These are phyloP conservation scores for Rhinophrynus dorsalis DNA, from an alignment of 2,797 vertebrate genomes.

Conservation along the genomic window DNA sequence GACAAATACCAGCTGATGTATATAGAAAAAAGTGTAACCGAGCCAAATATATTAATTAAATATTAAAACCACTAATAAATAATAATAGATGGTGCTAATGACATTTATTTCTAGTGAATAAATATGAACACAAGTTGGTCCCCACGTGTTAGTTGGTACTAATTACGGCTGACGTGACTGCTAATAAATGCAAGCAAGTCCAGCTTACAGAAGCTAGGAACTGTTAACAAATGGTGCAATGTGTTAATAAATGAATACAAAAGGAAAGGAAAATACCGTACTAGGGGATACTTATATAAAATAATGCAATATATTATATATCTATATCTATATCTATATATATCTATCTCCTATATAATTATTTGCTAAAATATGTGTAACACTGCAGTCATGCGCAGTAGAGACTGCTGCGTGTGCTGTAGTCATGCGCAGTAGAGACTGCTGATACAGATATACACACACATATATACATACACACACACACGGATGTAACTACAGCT, in stretches of 20 bases:
- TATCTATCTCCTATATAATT: too few species aligned
- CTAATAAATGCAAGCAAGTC: slow-evolving; percentile 40
- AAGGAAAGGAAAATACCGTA: slow-evolving; percentile 21
- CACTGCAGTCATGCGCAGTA: too few species aligned
- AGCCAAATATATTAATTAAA: neutral
- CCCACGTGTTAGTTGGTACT: slow-evolving; percentile 12
- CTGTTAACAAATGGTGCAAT: slow-evolving; percentile 23
- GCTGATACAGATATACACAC: too few species aligned
- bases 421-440: too few species aligned
- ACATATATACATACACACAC: too few species aligned
- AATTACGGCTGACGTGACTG: slow-evolving; percentile 37
- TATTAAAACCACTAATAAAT: neutral
- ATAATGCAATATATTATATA: slow-evolving; percentile 1
- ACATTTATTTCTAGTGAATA: slow-evolving; percentile 15
- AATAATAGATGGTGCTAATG: slow-evolving; percentile 12
- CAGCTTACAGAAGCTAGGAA: slow-evolving; percentile 10
- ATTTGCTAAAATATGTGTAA: too few species aligned
- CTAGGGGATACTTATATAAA: slow-evolving; percentile 14
- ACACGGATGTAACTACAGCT: too few species aligned
- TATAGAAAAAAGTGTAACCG: neutral
- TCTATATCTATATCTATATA: too few species aligned
- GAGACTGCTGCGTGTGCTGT: too few species aligned
- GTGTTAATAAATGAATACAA: slow-evolving; percentile 38
- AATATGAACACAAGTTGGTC: slow-evolving; percentile 1
- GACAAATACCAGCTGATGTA: neutral